phyloP scores from a whole-genome alignment of 2,113 vertebrate genomes.

The Gymnorhina tibicen region DNA sequence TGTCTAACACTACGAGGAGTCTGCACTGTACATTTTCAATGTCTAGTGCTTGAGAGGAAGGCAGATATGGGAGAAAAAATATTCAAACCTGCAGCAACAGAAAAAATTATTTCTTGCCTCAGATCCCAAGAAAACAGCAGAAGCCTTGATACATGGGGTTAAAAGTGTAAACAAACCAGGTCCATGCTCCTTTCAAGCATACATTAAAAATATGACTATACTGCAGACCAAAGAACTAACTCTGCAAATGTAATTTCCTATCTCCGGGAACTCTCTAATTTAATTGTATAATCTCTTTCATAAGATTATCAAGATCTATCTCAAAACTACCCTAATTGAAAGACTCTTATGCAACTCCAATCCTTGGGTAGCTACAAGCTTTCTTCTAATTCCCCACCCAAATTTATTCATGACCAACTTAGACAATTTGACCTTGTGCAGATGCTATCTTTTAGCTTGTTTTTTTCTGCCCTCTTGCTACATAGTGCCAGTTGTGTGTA shows the following conservation, averaged over 20 bases:
- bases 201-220: neutral
- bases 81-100: neutral
- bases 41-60: neutral
- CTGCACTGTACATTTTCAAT: neutral
- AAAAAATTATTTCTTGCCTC: neutral
- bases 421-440: neutral
- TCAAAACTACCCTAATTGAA: slow-evolving; percentile 52
- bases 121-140: neutral
- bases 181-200: neutral
- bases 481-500: neutral
- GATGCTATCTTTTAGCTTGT: neutral
- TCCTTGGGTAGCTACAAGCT: neutral
- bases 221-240: neutral
- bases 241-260: slow-evolving; percentile 28
- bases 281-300: slow-evolving; percentile 49
- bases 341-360: slow-evolving; percentile 40
- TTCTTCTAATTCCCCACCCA: slow-evolving; percentile 13
- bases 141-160: neutral
- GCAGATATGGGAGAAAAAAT: neutral
- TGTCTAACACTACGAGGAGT: neutral
- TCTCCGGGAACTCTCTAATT: slow-evolving; percentile 33
- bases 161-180: neutral
- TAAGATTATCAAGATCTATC: slow-evolving; percentile 57
- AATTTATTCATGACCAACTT: slow-evolving; percentile 21
- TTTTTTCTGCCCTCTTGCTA: neutral